Evolutionary conservation across 2,113 vertebrate genomes (phyloP).

Genomic region (Oostethus manadensis): DNA sequence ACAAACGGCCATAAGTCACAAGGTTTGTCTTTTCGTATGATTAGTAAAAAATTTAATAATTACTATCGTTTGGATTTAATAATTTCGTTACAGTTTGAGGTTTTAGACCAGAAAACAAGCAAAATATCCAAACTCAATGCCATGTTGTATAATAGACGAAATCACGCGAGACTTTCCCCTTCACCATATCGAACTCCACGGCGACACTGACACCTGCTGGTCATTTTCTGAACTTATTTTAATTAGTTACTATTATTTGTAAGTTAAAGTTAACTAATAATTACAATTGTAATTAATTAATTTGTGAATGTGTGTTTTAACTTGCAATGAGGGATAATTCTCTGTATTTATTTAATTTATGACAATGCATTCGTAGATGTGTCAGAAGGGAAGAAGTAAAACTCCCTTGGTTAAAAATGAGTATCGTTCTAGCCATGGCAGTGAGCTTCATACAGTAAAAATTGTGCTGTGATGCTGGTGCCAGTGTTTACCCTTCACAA

Average conservation of each 20-base stretch:
- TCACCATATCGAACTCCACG: too few species aligned
- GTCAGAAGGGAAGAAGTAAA: background rate
- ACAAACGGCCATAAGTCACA: conserved; percentile 3
- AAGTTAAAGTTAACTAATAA: too few species aligned
- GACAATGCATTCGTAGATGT: background rate
- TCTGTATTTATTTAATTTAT: too few species aligned
- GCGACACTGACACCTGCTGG: background rate
- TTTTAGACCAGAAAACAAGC: background rate
- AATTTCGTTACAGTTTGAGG: too few species aligned
- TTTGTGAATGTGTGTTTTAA: too few species aligned
- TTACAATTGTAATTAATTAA: too few species aligned
- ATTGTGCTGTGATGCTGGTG: background rate
- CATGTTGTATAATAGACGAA: too few species aligned
- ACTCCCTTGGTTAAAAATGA: background rate
- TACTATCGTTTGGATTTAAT: too few species aligned
- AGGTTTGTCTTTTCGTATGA: too few species aligned
- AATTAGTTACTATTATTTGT: too few species aligned
- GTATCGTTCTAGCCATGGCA: background rate
- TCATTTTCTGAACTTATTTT: background rate
- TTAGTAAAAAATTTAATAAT: too few species aligned
- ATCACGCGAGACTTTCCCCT: background rate
- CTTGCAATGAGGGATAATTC: too few species aligned
- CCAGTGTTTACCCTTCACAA: background rate
- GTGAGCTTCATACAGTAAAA: background rate
- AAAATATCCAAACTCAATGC: background rate